A percentile compares a stretch with the other conserved stretches of the same genome.
These are phyloP conservation scores for Acanthiza pusilla DNA, from an alignment of 2,797 vertebrate species.

Conservation along the genomic window DNA sequence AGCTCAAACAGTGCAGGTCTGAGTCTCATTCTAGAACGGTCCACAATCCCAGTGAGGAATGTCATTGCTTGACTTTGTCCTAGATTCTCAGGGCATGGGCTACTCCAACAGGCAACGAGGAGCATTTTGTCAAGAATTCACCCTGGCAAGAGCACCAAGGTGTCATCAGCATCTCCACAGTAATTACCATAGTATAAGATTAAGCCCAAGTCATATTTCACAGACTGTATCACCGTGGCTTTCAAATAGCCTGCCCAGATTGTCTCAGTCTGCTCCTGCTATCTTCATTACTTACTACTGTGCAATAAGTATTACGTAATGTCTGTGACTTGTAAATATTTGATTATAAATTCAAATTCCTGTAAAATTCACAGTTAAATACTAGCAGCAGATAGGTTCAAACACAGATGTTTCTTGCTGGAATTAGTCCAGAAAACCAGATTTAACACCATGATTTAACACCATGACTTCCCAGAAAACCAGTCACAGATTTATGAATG, in stretches of 20 bases:
- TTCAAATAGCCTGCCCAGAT: neutral
- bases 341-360: slow-evolving; percentile 43
- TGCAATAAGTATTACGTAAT: neutral
- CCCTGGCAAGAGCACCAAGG: neutral
- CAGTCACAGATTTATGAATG: neutral
- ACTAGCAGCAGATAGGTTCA: neutral
- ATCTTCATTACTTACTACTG: neutral
- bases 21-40: neutral
- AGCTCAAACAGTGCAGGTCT: neutral
- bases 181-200: neutral
- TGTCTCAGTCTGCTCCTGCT: neutral
- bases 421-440: neutral
- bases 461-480: neutral
- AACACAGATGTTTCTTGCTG: slow-evolving; percentile 16
- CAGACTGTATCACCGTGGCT: neutral
- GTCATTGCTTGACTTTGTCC: neutral
- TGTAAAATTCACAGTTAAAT: slow-evolving; percentile 24
- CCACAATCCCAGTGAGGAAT: neutral
- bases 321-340: slow-evolving; percentile 28
- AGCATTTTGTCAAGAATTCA: neutral
- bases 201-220: neutral
- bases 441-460: neutral
- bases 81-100: neutral
- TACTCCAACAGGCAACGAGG: neutral
- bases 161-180: neutral